Base-by-base conservation (phyloP, 2,888 invertebrate species). In the Sipha maydis region DNA sequence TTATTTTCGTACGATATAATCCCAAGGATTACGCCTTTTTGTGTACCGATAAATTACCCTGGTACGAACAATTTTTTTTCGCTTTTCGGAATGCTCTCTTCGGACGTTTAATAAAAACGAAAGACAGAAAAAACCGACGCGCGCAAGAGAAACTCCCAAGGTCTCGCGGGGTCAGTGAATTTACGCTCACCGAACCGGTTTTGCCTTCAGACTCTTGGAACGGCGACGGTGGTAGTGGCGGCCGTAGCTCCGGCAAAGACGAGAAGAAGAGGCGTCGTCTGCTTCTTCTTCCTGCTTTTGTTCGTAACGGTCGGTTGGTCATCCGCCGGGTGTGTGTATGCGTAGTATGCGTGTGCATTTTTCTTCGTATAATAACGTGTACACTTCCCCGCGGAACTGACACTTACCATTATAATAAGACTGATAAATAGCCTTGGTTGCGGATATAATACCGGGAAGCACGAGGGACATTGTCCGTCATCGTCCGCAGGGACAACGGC, bases 91-190 rank as follows among this genome's bases (percentile, higher is more conserved):
- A 88, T 41, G 73, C 48, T 78, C 76, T 73, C 56, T 69, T 61
- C 31, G 56, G 56, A 31, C 79, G 79, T 82, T 88, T 76, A 61
- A 75, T 28, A 88, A 77, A 85, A 69, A 48, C 31, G 48, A 69
- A 85, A 85, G 28, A 77, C 31, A 17, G 41, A 48, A 71, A 76
- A 84, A 84, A 61, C 79, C 86, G 25, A 11, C 86, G 73, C 61
- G 25, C 69, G 38, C 88, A 25, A 82, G 82, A 82, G 88, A 88
- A 88, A 88, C 88, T 88, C 88, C 82, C 88, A 88, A 88, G 88
- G 88, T 88, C 88, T 88, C 67, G 61, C 76, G 88, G 88, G 88
- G 88, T 88, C 88, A 88, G 88, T 88, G 88, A 88, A 88, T 88
- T 88, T 88, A 31, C 86, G 86, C 67, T 88, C 73, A 82, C 75